phyloP scores from a whole-genome alignment of 2,888 invertebrate genomes.

The Lithophane socia region DNA sequence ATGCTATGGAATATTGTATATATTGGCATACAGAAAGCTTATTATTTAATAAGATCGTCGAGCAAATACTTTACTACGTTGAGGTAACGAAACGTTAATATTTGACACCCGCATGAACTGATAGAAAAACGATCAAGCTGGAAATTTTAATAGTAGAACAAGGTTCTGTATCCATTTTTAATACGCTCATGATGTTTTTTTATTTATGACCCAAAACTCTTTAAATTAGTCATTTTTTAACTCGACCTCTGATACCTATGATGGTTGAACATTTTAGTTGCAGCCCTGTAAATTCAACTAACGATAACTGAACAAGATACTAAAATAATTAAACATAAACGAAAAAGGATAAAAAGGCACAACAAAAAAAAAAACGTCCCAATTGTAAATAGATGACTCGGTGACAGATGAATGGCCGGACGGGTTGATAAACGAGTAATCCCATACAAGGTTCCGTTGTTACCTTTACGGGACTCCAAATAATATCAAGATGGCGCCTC shows the following conservation, averaged over 20 bases:
- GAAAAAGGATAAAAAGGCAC: slow-evolving; percentile 32
- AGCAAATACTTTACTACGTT: slow-evolving; percentile 54
- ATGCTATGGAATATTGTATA: slow-evolving; percentile 22
- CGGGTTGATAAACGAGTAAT: slow-evolving; percentile 67
- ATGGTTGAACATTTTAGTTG: background rate
- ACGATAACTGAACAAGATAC: slow-evolving; percentile 10
- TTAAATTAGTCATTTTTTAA: background rate
- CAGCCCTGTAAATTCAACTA: background rate
- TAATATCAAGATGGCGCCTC: slow-evolving; percentile 78
- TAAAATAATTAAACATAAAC: slow-evolving; percentile 42
- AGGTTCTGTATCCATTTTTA: slow-evolving; percentile 38
- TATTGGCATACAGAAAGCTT: slow-evolving; percentile 19
- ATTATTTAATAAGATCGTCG: slow-evolving; percentile 50
- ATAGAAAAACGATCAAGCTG: slow-evolving; percentile 21
- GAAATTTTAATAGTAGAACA: background rate
- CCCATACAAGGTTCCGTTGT: slow-evolving; percentile 63
- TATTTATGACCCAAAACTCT: background rate
- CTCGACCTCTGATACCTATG: background rate
- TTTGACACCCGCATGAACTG: slow-evolving; percentile 57
- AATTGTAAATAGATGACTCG: slow-evolving; percentile 67
- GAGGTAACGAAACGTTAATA: slow-evolving; percentile 55
- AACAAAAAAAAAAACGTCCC: slow-evolving; percentile 55
- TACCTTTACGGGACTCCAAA: slow-evolving; percentile 65
- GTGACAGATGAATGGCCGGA: slow-evolving; percentile 70
- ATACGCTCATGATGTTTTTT: background rate